phyloP scores from a whole-genome alignment of 2,113 vertebrate species.

The Zosterops pallidus region DNA sequence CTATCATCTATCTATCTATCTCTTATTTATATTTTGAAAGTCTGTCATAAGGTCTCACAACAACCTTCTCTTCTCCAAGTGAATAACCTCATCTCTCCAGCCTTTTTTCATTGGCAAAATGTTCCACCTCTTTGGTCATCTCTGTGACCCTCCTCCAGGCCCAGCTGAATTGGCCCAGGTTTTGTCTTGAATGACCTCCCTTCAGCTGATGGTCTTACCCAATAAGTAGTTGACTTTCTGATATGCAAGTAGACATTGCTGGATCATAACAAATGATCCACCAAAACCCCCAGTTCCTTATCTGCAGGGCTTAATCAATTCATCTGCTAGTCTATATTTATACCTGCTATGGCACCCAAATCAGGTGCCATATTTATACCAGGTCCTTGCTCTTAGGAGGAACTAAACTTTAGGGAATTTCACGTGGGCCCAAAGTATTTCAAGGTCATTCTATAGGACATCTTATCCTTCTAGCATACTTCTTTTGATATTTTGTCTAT shows the following conservation, averaged over 20 bases:
- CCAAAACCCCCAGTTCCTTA: not conserved
- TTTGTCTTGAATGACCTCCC: not conserved
- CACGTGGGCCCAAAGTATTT: not conserved
- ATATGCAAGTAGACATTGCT: not conserved
- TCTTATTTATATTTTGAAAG: not conserved
- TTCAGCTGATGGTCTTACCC: not conserved
- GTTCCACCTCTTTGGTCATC: too few species aligned
- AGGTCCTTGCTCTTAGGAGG: not conserved
- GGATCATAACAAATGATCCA: not conserved
- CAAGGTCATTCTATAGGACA: not conserved
- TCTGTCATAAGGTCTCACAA: not conserved
- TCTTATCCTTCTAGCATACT: not conserved
- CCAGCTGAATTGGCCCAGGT: fast-evolving
- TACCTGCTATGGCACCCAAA: not conserved
- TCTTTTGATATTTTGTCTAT: not conserved
- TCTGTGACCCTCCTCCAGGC: not conserved
- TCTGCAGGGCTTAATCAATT: not conserved
- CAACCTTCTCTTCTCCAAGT: not conserved
- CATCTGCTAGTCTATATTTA: fast-evolving
- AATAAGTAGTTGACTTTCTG: not conserved
- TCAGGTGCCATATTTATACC: too few species aligned
- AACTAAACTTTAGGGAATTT: not conserved
- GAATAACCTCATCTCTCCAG: not conserved
- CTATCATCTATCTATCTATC: too few species aligned
- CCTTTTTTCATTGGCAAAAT: not conserved